Evolutionary conservation across 1,140 invertebrate species (phyloP), one percentile per base, ranked within the genome.

Genomic region (Drosophila serrata): DNA sequence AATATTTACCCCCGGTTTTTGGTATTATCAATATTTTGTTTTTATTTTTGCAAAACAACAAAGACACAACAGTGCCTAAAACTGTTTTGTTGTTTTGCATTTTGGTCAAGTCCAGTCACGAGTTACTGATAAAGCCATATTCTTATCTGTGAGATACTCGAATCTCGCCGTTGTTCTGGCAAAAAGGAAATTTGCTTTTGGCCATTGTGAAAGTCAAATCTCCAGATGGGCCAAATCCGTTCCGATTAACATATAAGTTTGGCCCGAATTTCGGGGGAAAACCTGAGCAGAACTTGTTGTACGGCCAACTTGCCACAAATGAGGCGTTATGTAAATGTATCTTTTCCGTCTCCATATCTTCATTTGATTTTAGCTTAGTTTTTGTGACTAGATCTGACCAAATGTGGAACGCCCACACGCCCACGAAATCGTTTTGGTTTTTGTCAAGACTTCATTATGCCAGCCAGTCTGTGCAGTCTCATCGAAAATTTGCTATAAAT

Each of bases 371-470:
- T 56, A 40, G 43, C 58, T 75, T 70, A 49, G 72, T 65, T 76
- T 70, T 45, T 68, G 61, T 76, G 75, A 86, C 60, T 60, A 58
- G 77, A 86, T 81, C 70, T 75, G 46, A 29, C 62, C 68, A 86
- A 78, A 78, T 78, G 59, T 67, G 74, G 43, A 42, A 72, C 79
- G 79, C 82, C 82, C 79, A 86, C 79, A 86, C 82, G 65, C 65
- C 49, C 27, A 43, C 35, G 19, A 35, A 58, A 22, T 53, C 17
- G 27, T n/a, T 43, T 43, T 51, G 19, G 39, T 35, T 73, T 72
- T 70, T 80, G 61, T 81, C 75, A 84, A 80, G 69, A 70, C 75
- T 75, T 77, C 75, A 79, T 79, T 87, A 79, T 73, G 82, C 35
- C 82, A 46, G 63, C 46, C 58, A 56, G 75, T 78, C 73, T 76